phyloP scores from a whole-genome alignment of 1,140 invertebrate species.

The Ips typographus region DNA sequence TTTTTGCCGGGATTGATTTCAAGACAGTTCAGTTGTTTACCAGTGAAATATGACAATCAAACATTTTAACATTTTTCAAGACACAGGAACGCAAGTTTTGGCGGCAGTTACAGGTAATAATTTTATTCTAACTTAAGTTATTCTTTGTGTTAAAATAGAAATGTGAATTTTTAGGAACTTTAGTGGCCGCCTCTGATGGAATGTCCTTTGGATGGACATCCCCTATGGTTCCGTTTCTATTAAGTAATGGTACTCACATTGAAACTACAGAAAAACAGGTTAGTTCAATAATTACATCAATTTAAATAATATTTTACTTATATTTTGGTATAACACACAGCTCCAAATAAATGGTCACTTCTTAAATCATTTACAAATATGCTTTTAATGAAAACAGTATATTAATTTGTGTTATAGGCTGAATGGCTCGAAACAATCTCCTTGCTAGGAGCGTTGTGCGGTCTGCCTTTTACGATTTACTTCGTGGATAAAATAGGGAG shows the following conservation, averaged over 20 bases:
- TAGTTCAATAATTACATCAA: constrained; percentile 5
- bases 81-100: constrained; percentile 24
- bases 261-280: constrained; percentile 22
- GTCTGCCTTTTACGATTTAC: constrained; percentile 58
- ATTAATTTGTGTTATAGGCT: constrained; percentile 35
- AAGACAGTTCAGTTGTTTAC: too few species aligned
- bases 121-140: too few species aligned
- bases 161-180: constrained; percentile 42
- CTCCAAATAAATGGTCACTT: too few species aligned
- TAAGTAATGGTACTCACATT: constrained; percentile 37
- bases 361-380: too few species aligned
- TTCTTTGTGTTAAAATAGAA: too few species aligned
- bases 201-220: constrained; percentile 61
- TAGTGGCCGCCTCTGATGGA: constrained; percentile 44
- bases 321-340: too few species aligned
- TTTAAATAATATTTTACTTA: too few species aligned
- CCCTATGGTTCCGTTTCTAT: constrained; percentile 58
- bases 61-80: constrained; percentile 22
- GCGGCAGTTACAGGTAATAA: constrained; percentile 23
- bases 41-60: constrained; percentile 18
- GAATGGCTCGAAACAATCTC: constrained; percentile 66
- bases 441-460: constrained; percentile 62
- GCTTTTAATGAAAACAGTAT: too few species aligned
- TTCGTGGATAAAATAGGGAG: constrained; percentile 65
- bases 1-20: too few species aligned